Percentiles rank a stretch among this genome's conserved stretches.
phyloP scores from a whole-genome alignment of 2,113 vertebrate species.

The Melanerpes aurifrons region DNA sequence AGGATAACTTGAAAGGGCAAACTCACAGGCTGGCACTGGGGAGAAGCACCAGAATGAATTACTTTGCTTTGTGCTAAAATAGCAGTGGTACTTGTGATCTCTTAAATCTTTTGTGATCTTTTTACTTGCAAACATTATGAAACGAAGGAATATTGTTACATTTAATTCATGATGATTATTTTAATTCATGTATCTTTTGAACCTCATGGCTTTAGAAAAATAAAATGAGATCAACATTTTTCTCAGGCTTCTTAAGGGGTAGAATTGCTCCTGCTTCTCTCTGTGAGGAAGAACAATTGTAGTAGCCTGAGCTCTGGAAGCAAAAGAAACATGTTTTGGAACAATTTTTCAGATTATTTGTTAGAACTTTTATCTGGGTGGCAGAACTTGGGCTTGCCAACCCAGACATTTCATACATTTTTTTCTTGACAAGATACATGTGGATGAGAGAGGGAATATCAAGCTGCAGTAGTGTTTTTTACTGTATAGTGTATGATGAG shows the following conservation, averaged over 20 bases:
- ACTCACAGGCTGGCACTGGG: not conserved
- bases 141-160: conserved; percentile 40
- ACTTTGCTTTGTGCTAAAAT: conserved; percentile 38
- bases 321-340: not conserved
- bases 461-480: not conserved
- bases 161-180: conserved; percentile 60
- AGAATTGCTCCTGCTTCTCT: not conserved
- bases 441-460: not conserved
- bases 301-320: not conserved
- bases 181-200: conserved; percentile 61
- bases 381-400: not conserved
- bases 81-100: conserved; percentile 59
- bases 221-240: conserved; percentile 41
- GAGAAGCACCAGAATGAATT: conserved; percentile 54
- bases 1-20: conserved; percentile 63
- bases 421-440: not conserved
- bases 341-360: not conserved
- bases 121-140: conserved; percentile 47
- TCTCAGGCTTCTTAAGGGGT: not conserved
- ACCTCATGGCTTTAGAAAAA: conserved; percentile 35
- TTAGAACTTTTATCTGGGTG: not conserved
- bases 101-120: conserved; percentile 59
- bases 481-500: not conserved
- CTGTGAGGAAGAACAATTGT: not conserved
- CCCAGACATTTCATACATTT: not conserved